Evolutionary conservation across 2,797 vertebrate genomes (phyloP).

Genomic region (Muraenolepis orangiensis): DNA sequence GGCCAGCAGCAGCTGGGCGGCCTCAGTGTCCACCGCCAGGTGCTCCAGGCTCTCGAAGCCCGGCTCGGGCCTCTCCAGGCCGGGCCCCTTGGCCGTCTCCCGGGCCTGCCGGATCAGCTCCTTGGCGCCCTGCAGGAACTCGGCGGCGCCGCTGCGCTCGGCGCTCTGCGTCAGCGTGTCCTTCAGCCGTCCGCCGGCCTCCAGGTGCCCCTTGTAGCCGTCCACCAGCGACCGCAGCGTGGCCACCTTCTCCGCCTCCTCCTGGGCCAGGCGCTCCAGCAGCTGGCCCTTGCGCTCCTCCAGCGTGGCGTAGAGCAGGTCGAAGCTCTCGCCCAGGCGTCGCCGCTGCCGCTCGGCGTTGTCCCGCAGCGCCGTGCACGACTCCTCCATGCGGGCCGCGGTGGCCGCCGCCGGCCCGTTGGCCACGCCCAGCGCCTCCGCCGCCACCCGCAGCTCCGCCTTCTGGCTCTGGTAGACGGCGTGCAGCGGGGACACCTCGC

Average conservation of each 20-base stretch:
- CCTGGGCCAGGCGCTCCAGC: slow-evolving; percentile 71
- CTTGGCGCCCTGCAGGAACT: slow-evolving; percentile 74
- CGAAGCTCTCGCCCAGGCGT: slow-evolving; percentile 78
- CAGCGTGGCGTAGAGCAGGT: slow-evolving; percentile 73
- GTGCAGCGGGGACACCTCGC: slow-evolving; percentile 82
- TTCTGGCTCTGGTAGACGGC: slow-evolving; percentile 82
- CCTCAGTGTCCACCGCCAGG: slow-evolving; percentile 76
- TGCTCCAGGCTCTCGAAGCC: slow-evolving; percentile 87
- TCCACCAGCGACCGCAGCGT: slow-evolving; percentile 69
- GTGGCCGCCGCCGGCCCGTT: slow-evolving; percentile 78
- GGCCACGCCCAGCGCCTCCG: slow-evolving; percentile 82
- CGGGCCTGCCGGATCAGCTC: slow-evolving; percentile 55
- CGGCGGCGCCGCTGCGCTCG: slow-evolving; percentile 70
- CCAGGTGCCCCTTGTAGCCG: slow-evolving; percentile 77
- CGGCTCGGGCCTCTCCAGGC: slow-evolving; percentile 75
- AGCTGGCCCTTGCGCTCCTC: slow-evolving; percentile 80
- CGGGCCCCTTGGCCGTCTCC: slow-evolving; percentile 69
- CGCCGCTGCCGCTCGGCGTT: slow-evolving; percentile 77
- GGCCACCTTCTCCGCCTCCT: slow-evolving; percentile 75
- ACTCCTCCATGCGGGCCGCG: slow-evolving; percentile 81
- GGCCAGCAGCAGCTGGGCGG: slow-evolving; percentile 64
- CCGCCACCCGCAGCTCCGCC: slow-evolving; percentile 79
- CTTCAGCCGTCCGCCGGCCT: slow-evolving; percentile 75
- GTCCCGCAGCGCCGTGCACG: slow-evolving; percentile 74
- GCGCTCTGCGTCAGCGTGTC: slow-evolving; percentile 78